These are phyloP conservation scores for Raja brachyura DNA, from an alignment of 2,113 vertebrate genomes.

Conservation along the genomic window DNA sequence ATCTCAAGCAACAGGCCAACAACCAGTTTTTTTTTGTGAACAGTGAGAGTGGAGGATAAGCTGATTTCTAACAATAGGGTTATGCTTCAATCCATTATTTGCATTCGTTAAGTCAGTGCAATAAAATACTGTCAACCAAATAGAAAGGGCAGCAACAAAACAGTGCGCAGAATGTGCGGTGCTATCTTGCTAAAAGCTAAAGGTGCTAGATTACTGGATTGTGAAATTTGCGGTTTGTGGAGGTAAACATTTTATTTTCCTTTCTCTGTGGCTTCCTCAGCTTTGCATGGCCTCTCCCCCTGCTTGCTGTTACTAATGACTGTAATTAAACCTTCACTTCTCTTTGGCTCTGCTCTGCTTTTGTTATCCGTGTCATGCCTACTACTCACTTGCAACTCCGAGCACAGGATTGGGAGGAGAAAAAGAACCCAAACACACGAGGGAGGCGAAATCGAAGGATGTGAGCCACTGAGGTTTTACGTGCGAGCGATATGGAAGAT, in stretches of 20 bases:
- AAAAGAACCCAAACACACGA: background rate
- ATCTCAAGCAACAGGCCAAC: background rate
- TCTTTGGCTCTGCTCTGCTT: conserved; percentile 29
- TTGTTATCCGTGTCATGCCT: conserved; percentile 21
- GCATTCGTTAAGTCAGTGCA: background rate
- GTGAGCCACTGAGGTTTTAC: background rate
- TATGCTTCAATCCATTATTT: background rate
- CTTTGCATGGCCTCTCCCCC: conserved; percentile 1
- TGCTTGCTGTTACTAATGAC: conserved; percentile 18
- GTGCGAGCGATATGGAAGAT: background rate
- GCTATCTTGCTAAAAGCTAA: background rate
- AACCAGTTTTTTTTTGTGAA: background rate
- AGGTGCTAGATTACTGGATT: background rate
- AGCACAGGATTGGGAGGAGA: background rate
- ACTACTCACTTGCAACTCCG: conserved; percentile 13
- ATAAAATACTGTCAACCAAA: conserved; percentile 15
- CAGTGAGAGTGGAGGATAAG: background rate
- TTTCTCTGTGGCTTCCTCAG: background rate
- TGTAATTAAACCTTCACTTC: conserved; percentile 33
- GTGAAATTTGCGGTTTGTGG: background rate
- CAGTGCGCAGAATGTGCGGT: background rate
- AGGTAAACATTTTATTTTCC: conserved; percentile 22
- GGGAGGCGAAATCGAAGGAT: background rate
- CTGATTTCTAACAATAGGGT: background rate
- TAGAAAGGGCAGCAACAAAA: background rate